Conservation (phyloP, 2,113 vertebrate genomes). For the Synodontis membranacea region DNA sequence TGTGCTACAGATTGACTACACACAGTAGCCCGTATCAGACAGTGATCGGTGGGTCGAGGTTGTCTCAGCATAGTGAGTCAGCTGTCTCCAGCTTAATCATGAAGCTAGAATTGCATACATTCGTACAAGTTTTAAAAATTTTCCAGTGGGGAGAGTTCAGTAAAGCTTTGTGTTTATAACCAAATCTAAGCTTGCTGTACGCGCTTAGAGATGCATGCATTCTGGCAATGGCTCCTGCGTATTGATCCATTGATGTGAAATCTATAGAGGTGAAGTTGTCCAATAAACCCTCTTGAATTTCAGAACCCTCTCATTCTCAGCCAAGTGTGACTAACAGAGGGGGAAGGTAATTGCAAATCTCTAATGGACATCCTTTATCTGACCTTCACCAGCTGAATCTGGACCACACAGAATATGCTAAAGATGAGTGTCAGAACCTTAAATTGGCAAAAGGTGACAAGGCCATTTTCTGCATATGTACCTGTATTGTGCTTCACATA, state of each 20-base stretch:
- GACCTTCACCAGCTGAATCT: not conserved
- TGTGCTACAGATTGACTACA: constrained; percentile 22
- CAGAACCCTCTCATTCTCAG: constrained; percentile 47
- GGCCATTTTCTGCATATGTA: not conserved
- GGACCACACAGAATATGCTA: not conserved
- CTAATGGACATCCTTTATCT: constrained; percentile 25
- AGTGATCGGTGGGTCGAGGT: not conserved
- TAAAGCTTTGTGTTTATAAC: not conserved
- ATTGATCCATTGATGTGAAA: constrained; percentile 58
- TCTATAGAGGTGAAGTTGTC: constrained; percentile 55
- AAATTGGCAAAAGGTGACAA: not conserved
- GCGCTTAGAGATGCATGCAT: constrained; percentile 49
- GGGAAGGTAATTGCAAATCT: constrained; percentile 31
- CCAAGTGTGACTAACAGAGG: constrained; percentile 47
- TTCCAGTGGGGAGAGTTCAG: not conserved
- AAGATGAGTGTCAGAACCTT: not conserved
- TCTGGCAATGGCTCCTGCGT: constrained; percentile 54
- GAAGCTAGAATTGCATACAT: not conserved
- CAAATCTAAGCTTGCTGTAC: constrained; percentile 26
- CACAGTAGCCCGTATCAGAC: not conserved
- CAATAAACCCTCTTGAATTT: constrained; percentile 47
- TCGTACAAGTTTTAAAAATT: not conserved
- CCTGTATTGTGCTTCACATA: not conserved
- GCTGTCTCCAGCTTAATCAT: not conserved
- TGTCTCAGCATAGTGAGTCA: not conserved